Conservation (phyloP, 2,113 vertebrate genomes). For the Hiodon tergisus region DNA sequence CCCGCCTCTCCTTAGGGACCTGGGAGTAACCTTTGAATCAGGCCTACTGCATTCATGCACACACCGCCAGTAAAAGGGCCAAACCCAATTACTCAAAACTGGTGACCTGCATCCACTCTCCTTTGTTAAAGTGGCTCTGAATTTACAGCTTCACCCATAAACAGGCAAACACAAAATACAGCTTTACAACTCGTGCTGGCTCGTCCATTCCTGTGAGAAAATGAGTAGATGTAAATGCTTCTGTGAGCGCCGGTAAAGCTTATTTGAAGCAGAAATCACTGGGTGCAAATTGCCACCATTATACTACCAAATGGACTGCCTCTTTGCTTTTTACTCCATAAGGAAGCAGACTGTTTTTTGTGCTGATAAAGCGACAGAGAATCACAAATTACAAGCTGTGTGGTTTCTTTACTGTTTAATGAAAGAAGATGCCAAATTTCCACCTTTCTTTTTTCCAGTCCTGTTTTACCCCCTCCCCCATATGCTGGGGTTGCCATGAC, state of each 20-base stretch:
- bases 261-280: conserved; percentile 32
- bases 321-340: conserved; percentile 37
- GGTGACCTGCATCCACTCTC: conserved; percentile 44
- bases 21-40: conserved; percentile 31
- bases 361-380: conserved; percentile 40
- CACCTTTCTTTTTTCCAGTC: conserved; percentile 24
- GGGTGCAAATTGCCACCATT: conserved; percentile 41
- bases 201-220: not conserved
- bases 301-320: conserved; percentile 37
- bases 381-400: conserved; percentile 37
- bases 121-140: conserved; percentile 36
- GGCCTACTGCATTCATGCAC: conserved; percentile 35
- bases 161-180: conserved; percentile 25
- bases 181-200: conserved; percentile 27
- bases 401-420: conserved; percentile 40
- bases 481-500: conserved; percentile 56
- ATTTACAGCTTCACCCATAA: conserved; percentile 23
- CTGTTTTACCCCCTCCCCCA: conserved; percentile 34
- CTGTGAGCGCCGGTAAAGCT: conserved; percentile 13
- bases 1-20: conserved; percentile 23
- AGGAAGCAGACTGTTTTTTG: conserved; percentile 35
- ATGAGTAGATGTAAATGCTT: not conserved
- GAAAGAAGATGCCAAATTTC: conserved; percentile 44
- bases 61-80: conserved; percentile 45
- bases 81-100: conserved; percentile 43